These are phyloP conservation scores for Mongoloraphidia duomilia DNA, from an alignment of 2,888 invertebrate genomes.

Conservation along the genomic window DNA sequence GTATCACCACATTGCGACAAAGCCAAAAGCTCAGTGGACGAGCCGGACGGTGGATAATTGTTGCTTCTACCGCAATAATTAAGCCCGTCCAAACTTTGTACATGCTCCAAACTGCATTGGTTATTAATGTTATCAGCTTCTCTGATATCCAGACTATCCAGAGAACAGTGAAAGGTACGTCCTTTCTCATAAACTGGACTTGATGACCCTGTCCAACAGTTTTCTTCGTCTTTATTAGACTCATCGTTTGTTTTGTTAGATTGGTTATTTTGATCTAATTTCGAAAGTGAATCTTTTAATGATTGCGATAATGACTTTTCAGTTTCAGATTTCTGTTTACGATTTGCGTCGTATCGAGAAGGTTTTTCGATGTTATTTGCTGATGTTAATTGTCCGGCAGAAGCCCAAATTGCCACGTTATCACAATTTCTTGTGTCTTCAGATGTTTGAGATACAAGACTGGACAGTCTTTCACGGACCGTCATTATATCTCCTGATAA, in stretches of 20 bases:
- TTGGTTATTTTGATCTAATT: conserved; percentile 9
- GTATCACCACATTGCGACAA: conserved; percentile 38
- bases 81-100: conserved; percentile 49
- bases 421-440: conserved; percentile 18
- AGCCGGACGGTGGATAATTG: conserved; percentile 37
- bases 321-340: not conserved
- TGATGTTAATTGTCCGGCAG: conserved; percentile 1
- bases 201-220: conserved; percentile 25
- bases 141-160: conserved; percentile 49
- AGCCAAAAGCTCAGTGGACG: conserved; percentile 43
- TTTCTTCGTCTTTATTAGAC: not conserved
- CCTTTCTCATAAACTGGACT: conserved; percentile 28
- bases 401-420: conserved; percentile 1
- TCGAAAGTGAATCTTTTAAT: not conserved
- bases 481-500: conserved; percentile 46
- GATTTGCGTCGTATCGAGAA: not conserved
- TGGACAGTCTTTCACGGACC: conserved; percentile 46
- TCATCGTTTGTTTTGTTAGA: conserved; percentile 14
- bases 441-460: conserved; percentile 37
- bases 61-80: conserved; percentile 30
- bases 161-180: conserved; percentile 27
- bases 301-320: not conserved
- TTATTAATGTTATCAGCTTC: conserved; percentile 28
- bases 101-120: conserved; percentile 41
- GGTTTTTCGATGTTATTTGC: not conserved